phyloP scores from a whole-genome alignment of 1,140 invertebrate species.

The Drosophila takahashii region DNA sequence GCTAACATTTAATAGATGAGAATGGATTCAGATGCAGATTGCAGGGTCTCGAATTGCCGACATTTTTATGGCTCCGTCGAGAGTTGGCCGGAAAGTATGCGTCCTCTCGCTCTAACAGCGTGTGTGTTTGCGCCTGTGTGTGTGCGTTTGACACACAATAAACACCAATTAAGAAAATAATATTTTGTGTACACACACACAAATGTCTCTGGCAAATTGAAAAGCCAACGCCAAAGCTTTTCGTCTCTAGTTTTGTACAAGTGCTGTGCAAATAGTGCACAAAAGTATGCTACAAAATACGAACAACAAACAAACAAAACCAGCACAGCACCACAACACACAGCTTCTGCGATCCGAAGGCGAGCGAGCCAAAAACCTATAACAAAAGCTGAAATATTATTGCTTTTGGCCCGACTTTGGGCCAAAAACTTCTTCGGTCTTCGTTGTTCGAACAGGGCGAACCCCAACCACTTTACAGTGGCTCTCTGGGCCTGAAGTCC shows the following conservation, averaged over 20 bases:
- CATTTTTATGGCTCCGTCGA: slow-evolving; percentile 77
- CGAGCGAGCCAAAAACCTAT: slow-evolving; percentile 62
- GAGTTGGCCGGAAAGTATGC: slow-evolving; percentile 35
- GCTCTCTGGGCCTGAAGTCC: slow-evolving; percentile 46
- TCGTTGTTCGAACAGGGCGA: slow-evolving; percentile 1
- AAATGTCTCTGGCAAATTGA: slow-evolving; percentile 69
- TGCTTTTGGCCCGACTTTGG: slow-evolving; percentile 56
- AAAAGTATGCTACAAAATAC: slow-evolving; percentile 80
- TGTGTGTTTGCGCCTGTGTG: slow-evolving; percentile 38
- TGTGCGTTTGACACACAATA: slow-evolving; percentile 78
- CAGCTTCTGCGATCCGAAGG: slow-evolving; percentile 28
- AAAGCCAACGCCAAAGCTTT: slow-evolving; percentile 63
- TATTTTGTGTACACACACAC: slow-evolving; percentile 77
- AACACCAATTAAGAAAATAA: slow-evolving; percentile 83
- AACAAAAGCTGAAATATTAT: slow-evolving; percentile 82
- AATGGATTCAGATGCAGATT: background rate
- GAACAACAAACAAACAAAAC: slow-evolving; percentile 57
- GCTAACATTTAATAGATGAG: slow-evolving; percentile 54
- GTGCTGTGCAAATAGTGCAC: slow-evolving; percentile 81
- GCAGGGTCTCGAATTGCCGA: slow-evolving; percentile 46
- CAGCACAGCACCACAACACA: slow-evolving; percentile 14
- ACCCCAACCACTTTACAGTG: slow-evolving; percentile 7
- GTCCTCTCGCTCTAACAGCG: background rate
- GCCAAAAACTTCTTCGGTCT: slow-evolving; percentile 34
- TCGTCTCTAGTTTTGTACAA: slow-evolving; percentile 64